Evolutionary conservation across 1,140 invertebrate species (phyloP), one percentile per base, ranked within the genome.

Genomic region (Caenorhabditis inopinata): DNA sequence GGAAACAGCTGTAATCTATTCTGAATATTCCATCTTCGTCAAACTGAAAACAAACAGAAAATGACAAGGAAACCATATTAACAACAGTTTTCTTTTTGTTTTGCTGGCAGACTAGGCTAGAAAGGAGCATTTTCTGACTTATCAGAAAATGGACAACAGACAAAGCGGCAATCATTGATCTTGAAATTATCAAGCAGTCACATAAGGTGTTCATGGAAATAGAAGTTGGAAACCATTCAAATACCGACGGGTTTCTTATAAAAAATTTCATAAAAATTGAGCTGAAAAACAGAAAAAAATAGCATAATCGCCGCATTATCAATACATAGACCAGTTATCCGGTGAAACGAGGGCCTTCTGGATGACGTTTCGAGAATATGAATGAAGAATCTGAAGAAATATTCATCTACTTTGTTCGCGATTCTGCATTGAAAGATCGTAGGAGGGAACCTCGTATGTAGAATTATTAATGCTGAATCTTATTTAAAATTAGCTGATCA

Each of bases 171-270:
- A 58, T 29, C 48, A 23, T 51, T 51, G 48, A 23, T 51, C 5
- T 25, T 51, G 18, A 51, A 29, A 58, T 32, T 32, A n/a, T 32
- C 51, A n/a, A 58, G 25, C n/a, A 58, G 25, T 42, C 38, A 68
- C 58, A 38, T 32, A 42, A 68, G 58, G 58, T 68, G n/a, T 68
- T 68, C 58, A 42, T 18, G 58, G 58, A 68, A 68, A 14, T 38
- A 9, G 6, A 27, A 42, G 32, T 38, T 38, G 58, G 58, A 68
- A 68, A 68, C 58, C 58, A 68, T 68, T 68, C 16, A 42, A 16
- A 68, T 29, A 58, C 51, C 27, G 18, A 32, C 58, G 58, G 58
- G 58, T 68, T 68, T 68, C 58, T 11, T 38, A 2, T 38, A 18
- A 58, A 58, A 58, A 58, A n/a, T 29, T 14, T 51, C 21, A 25